Percentiles rank a stretch among this genome's conserved stretches.
Evolutionary conservation across 2,113 vertebrate genomes (phyloP).

Genomic region (Pao palembangensis): DNA sequence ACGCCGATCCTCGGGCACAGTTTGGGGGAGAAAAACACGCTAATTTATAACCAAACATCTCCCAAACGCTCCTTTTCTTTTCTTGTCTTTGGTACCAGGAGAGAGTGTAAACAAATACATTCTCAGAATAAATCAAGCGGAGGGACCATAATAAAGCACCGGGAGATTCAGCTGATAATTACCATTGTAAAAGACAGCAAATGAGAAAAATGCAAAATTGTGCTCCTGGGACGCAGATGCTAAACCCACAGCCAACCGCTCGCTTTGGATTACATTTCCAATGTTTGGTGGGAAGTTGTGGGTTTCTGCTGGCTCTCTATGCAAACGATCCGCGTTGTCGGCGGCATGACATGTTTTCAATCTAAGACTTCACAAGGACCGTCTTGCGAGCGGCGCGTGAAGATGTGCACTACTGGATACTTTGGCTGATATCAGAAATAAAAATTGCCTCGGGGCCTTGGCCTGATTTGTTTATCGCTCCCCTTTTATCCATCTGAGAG

Average conservation of each 20-base stretch:
- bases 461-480: constrained; percentile 49
- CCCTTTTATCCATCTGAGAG: constrained; percentile 35
- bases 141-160: constrained; percentile 43
- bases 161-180: constrained; percentile 56
- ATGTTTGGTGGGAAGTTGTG: background rate
- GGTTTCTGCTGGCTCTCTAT: background rate
- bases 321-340: background rate
- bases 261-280: background rate
- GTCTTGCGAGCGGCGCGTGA: constrained; percentile 5
- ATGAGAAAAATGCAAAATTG: constrained; percentile 43
- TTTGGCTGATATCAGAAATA: constrained; percentile 25
- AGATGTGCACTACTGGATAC: background rate
- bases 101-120: constrained; percentile 62
- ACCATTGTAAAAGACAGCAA: constrained; percentile 49
- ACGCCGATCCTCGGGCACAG: constrained; percentile 33
- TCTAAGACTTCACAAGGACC: constrained; percentile 18
- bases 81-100: constrained; percentile 46
- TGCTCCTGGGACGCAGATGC: constrained; percentile 36
- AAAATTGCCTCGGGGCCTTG: constrained; percentile 40
- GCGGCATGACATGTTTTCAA: constrained; percentile 7
- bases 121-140: constrained; percentile 49
- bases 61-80: constrained; percentile 45
- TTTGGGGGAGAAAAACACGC: constrained; percentile 29
- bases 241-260: background rate
- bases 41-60: constrained; percentile 50